A percentile compares a stretch with the other conserved stretches of the same genome.
These are phyloP conservation scores for Tenthredo distinguenda DNA, from an alignment of 2,888 invertebrate species.

Conservation along the genomic window DNA sequence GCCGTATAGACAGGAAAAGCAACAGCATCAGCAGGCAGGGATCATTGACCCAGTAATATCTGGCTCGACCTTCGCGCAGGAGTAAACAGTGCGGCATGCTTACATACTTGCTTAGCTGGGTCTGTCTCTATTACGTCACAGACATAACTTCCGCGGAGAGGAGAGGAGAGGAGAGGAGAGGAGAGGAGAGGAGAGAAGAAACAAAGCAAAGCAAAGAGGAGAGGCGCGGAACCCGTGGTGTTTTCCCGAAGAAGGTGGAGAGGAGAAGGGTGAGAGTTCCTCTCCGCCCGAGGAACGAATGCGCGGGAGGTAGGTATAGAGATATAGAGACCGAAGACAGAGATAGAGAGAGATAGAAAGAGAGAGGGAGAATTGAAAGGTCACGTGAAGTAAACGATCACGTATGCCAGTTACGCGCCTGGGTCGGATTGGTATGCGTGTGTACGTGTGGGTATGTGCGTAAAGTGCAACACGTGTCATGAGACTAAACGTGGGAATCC, in stretches of 20 bases:
- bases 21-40: background rate
- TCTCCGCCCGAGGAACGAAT: slow-evolving; percentile 40
- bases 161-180: slow-evolving; percentile 34
- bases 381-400: slow-evolving; percentile 58
- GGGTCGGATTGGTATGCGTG: background rate
- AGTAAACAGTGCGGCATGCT: slow-evolving; percentile 44
- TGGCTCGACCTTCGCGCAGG: slow-evolving; percentile 58
- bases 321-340: slow-evolving; percentile 52
- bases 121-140: slow-evolving; percentile 68
- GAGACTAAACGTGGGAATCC: slow-evolving; percentile 44
- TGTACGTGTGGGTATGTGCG: background rate
- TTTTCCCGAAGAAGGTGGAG: slow-evolving; percentile 54
- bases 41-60: slow-evolving; percentile 66
- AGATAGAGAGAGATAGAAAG: slow-evolving; percentile 1
- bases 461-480: slow-evolving; percentile 51
- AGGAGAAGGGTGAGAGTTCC: slow-evolving; percentile 46
- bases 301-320: slow-evolving; percentile 53
- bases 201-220: slow-evolving; percentile 64
- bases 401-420: slow-evolving; percentile 43
- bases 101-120: slow-evolving; percentile 28
- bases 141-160: slow-evolving; percentile 75
- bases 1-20: background rate
- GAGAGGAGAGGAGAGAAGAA: background rate
- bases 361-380: slow-evolving; percentile 2
- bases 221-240: slow-evolving; percentile 75